Percentiles rank a stretch among this genome's conserved stretches.
phyloP scores from a whole-genome alignment of 1,140 invertebrate species.

The Nasonia vitripennis region DNA sequence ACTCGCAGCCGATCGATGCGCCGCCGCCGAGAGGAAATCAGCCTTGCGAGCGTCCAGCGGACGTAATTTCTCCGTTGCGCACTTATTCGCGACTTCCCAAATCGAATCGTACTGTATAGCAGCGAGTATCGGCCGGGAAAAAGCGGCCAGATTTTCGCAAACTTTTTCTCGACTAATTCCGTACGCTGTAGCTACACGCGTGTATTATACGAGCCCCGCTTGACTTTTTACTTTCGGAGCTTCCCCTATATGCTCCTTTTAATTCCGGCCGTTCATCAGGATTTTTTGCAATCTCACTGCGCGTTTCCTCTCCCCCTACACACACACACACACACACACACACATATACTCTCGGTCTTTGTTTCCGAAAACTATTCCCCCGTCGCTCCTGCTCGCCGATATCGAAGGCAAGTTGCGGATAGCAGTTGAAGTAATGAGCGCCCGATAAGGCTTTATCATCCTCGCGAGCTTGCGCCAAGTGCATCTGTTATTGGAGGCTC shows the following conservation, averaged over 20 bases:
- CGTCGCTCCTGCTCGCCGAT: not conserved
- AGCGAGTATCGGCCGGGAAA: not conserved
- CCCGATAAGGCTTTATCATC: not conserved
- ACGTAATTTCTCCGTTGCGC: not conserved
- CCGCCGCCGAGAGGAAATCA: not conserved
- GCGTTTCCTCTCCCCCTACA: not conserved
- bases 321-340: too few species aligned
- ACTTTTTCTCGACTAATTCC: not conserved
- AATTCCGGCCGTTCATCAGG: not conserved
- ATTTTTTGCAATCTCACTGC: conserved; percentile 37
- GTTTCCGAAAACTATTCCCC: not conserved
- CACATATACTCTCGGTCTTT: not conserved
- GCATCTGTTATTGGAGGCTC: conserved; percentile 2
- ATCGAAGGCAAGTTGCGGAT: not conserved
- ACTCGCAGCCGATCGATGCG: not conserved
- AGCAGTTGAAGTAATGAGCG: not conserved
- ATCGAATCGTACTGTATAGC: not conserved
- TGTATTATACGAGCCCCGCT: not conserved
- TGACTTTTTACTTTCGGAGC: not conserved
- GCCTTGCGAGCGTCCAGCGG: not conserved
- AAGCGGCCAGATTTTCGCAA: not conserved
- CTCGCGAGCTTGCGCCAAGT: not conserved
- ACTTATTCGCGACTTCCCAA: not conserved
- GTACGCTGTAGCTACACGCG: not conserved
- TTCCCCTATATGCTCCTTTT: not conserved